Evolutionary conservation across 2,888 invertebrate species (phyloP), one percentile per base, ranked within the genome.

Genomic region (Agonum fuliginosum): DNA sequence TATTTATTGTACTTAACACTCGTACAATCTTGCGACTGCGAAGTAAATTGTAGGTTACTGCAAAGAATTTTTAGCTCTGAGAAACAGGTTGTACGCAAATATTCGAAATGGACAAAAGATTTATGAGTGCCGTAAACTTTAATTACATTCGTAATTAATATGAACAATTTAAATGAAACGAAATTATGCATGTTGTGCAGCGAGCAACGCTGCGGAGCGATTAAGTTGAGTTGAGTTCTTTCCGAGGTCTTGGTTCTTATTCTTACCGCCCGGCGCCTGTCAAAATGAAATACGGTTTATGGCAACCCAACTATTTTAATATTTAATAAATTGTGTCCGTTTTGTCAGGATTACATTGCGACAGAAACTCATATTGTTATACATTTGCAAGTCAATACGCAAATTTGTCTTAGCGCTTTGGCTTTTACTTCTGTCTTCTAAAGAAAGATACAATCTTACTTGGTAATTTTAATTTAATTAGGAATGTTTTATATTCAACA

Each of bases 81-180:
- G 19, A 17, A 41, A 67, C 67, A 41, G 67, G 67, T 67, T 67
- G 37, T 67, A 41, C 67, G 67, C 67, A 70, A 70, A 70, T 70
- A 70, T 46, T 41, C 70, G 70, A 70, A 70, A 12, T 70, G 70
- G 30, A 70, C 46, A 46, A 46, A 70, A 70, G 70, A 70, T 70
- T 70, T 70, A 70, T 70, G 70, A 27, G 6, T 8, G 27, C 27
- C 43, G 46, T 70, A 70, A 46, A 70, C 46, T 70, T 70, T 70
- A 70, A 70, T 70, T 70, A 70, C 70, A 46, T 46, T 70, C 46
- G 43, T 70, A 70, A 70, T 70, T 70, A 70, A 70, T 70, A 70
- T 46, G 70, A 70, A 70, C 70, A 70, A 70, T 70, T 70, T 70
- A 70, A 70, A 70, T 67, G 67, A 65, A 65, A 65, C n/a, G 65